A percentile compares a stretch with the other conserved stretches of the same genome.
Conservation (phyloP, 2,113 vertebrate genomes). For the Triplophysa rosa region DNA sequence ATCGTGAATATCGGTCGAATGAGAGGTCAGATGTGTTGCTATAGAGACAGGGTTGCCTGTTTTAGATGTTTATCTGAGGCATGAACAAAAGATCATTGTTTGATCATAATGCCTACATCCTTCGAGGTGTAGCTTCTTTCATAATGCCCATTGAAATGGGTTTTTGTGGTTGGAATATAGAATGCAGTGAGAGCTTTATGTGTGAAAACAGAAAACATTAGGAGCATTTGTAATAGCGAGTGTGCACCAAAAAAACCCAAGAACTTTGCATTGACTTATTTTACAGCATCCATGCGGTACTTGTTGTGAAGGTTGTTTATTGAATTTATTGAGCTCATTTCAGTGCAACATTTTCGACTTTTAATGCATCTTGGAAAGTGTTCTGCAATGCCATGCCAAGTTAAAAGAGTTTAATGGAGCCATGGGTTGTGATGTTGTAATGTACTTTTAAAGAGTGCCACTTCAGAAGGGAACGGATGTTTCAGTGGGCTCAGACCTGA, state of each 20-base stretch:
- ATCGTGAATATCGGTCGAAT: neutral
- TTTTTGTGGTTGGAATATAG: neutral
- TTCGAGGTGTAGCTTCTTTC: neutral
- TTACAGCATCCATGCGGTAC: neutral
- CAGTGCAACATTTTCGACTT: neutral
- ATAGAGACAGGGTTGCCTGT: neutral
- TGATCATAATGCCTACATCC: too few relatives aligned
- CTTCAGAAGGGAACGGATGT: slow-evolving; percentile 2
- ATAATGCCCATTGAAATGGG: neutral
- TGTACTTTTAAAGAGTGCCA: slow-evolving; percentile 18
- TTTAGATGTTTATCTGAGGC: slow-evolving; percentile 21
- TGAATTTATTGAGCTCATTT: slow-evolving; percentile 7
- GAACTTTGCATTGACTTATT: neutral
- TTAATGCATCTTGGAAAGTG: slow-evolving; percentile 12
- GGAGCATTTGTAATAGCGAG: neutral
- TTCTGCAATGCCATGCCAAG: neutral
- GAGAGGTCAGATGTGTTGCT: slow-evolving; percentile 19
- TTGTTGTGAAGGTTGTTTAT: neutral
- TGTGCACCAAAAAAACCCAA: neutral
- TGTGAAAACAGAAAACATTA: neutral
- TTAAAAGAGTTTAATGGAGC: slow-evolving; percentile 5
- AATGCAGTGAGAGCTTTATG: slow-evolving; percentile 2
- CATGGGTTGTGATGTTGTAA: slow-evolving; percentile 8
- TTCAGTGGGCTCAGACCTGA: neutral
- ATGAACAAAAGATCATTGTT: neutral